Base-by-base conservation (phyloP, 2,888 invertebrate species). In the Saturnia japonica region DNA sequence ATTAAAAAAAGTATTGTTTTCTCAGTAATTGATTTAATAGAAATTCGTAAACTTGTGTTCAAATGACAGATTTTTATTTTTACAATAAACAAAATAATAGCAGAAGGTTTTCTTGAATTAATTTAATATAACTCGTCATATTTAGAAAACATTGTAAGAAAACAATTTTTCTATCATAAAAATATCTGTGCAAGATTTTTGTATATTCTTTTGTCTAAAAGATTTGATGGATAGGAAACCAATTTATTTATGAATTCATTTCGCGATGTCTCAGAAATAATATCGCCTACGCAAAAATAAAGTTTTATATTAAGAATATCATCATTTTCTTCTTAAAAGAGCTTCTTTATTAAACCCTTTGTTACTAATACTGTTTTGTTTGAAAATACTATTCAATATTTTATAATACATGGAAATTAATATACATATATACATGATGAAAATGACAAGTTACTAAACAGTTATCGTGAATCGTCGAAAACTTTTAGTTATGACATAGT, bases 171-270 rank as follows among this genome's bases (percentile, higher is more conserved):
- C 64, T 64, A 9, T 64, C 40, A 22, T 40, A 64, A 64, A 54
- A 11, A 22, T 54, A 22, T 54, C 22, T 54, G 54, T 54, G 22
- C 40, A 64, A 64, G 64, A 19, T 40, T 64, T 16, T 57, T 64
- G 19, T 64, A n/a, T 64, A n/a, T 19, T 64, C 64, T 40, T 22
- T 64, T 64, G 40, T 64, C 64, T 64, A 64, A 64, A 40, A 64
- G 19, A 40, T 64, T 64, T 64, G 40, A 64, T 64, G 40, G 64
- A 64, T 64, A n/a, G 34, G 64, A 64, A 64, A 64, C n/a, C 64
- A 64, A 64, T 64, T 64, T 64, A 64, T 64, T 64, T 40, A 40
- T 34, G 64, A 64, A 64, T 64, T 64, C 40, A 40, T 40, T 64
- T 40, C n/a, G 40, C n/a, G n/a, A 40, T 11, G 22, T 64, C 64